A percentile compares a stretch with the other conserved stretches of the same genome.
phyloP scores from a whole-genome alignment of 2,113 vertebrate genomes.

The Channa argus region DNA sequence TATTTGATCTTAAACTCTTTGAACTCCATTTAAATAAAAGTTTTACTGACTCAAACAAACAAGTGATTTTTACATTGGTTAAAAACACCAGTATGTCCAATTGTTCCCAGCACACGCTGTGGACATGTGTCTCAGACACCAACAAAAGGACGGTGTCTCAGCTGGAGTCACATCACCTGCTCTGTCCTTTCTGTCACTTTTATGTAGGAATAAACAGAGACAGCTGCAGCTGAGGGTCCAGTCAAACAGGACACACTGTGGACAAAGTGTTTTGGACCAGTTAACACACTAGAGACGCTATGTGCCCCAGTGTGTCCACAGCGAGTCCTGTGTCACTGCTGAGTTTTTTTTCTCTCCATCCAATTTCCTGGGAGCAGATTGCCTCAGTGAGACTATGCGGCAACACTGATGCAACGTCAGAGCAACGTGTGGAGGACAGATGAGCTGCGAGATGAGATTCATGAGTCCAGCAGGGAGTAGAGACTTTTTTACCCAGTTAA shows the following conservation, averaged over 20 bases:
- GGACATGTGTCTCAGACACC: no score
- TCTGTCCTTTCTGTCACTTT: neutral
- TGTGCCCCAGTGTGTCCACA: no score
- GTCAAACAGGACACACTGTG: neutral
- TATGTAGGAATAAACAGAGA: neutral
- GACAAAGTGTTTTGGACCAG: no score
- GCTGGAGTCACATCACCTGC: neutral
- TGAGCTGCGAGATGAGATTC: conserved; percentile 13
- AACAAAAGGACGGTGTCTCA: no score
- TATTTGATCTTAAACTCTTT: no score
- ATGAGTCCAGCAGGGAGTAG: neutral
- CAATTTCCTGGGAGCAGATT: conserved; percentile 32
- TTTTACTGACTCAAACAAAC: no score
- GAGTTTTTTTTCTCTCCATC: neutral
- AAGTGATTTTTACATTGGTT: no score
- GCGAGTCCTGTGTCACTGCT: neutral
- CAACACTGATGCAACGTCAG: conserved; percentile 9
- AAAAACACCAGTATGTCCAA: no score
- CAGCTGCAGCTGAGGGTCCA: neutral
- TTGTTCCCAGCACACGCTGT: no score
- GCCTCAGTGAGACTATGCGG: conserved; percentile 1
- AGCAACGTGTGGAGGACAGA: conserved; percentile 8
- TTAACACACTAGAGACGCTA: no score
- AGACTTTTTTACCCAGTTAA: neutral
- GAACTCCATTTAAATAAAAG: no score